These are phyloP conservation scores for human (Homo sapiens) DNA, from an alignment of 2,113 vertebrate species.

Conservation along the genomic window DNA sequence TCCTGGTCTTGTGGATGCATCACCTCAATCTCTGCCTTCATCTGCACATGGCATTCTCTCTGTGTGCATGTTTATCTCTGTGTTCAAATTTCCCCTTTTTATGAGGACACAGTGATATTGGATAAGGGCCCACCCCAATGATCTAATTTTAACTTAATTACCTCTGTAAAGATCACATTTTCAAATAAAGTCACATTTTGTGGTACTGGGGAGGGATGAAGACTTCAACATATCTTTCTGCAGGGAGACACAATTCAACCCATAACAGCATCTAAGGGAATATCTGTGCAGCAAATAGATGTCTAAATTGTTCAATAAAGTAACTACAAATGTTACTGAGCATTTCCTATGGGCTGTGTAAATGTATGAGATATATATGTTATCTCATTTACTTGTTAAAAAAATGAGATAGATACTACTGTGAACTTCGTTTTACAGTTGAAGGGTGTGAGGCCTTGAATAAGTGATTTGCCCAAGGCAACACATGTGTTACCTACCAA, in stretches of 20 bases:
- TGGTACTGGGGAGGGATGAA: not conserved
- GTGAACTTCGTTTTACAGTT: not conserved
- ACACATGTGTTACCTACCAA: not conserved
- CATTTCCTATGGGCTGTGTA: not conserved
- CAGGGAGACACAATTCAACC: not conserved
- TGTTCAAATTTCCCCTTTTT: not conserved
- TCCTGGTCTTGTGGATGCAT: not conserved
- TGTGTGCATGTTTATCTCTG: not conserved
- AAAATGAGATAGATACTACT: not conserved
- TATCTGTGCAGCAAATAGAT: not conserved
- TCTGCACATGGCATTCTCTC: not conserved
- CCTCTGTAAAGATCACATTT: not conserved
- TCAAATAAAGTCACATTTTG: not conserved
- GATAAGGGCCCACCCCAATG: not conserved
- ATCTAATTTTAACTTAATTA: not conserved
- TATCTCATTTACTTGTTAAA: not conserved
- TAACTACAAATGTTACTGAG: not conserved
- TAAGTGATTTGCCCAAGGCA: not conserved
- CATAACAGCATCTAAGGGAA: not conserved
- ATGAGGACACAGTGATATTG: not conserved
- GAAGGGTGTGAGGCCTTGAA: not conserved
- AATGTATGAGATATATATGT: not conserved
- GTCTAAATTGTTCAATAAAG: not conserved
- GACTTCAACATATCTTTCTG: not conserved
- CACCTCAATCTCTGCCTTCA: not conserved